Conservation (phyloP, 2,888 invertebrate species). For the Horisme vitalbata region DNA sequence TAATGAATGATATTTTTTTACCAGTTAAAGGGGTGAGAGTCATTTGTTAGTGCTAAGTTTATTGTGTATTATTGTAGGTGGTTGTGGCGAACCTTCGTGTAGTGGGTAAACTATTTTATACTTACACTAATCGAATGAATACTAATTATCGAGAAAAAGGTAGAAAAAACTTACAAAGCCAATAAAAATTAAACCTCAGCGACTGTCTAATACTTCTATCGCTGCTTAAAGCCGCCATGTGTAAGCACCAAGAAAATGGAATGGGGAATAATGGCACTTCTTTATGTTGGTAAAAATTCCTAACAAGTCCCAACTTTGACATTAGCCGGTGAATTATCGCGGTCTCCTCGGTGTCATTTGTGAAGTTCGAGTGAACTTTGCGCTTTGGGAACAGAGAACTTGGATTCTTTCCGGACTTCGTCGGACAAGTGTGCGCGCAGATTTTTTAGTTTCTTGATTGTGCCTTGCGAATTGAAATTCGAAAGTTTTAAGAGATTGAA, state of each 20-base stretch:
- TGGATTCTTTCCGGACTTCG: constrained; percentile 52
- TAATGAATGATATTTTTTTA: too few species aligned
- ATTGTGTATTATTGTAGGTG: too few species aligned
- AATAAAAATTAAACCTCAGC: too few species aligned
- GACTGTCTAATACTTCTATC: background rate
- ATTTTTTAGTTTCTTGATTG: constrained; percentile 19
- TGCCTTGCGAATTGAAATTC: background rate
- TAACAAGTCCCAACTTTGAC: constrained; percentile 75
- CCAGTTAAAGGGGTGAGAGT: too few species aligned
- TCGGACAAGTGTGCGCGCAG: constrained; percentile 46
- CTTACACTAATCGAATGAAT: too few species aligned
- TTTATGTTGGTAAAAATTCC: constrained; percentile 69
- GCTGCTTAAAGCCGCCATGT: background rate
- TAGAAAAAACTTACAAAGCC: too few species aligned
- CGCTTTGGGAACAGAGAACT: constrained; percentile 46
- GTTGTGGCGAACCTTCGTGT: too few species aligned
- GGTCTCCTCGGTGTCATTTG: constrained; percentile 78
- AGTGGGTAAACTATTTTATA: too few species aligned
- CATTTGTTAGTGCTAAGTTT: too few species aligned
- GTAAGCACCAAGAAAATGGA: constrained; percentile 40
- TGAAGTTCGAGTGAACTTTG: constrained; percentile 65
- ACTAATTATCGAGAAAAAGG: too few species aligned
- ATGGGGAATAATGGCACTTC: constrained; percentile 61
- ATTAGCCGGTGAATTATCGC: constrained; percentile 78
- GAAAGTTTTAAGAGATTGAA: background rate